Evolutionary conservation across 1,140 invertebrate species (phyloP), one percentile per base, ranked within the genome.

Genomic region (Archivesica marissinica): DNA sequence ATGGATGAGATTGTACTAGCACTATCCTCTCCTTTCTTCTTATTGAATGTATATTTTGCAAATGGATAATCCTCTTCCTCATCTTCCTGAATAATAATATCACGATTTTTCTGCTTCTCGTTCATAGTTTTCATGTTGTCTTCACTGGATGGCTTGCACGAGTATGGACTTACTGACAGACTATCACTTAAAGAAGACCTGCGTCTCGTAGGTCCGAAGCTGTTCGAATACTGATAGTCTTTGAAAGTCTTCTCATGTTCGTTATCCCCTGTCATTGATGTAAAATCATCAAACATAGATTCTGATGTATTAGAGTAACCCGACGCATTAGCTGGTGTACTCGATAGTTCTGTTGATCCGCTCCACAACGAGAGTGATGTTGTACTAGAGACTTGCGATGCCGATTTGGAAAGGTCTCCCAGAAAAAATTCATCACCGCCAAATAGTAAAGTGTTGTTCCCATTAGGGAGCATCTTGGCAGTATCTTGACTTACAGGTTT

Each of bases 1-100:
- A 81, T 59, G 0, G 80, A 75, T 20, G 81, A 75, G 4, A n/a
- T 41, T 15, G 17, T 64, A 41, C 47, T 66, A 15, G 23, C 30
- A 30, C 28, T 38, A 11, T 68, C 56, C 6, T 54, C 59, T n/a
- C 13, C 30, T 23, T 76, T 54, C 50, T 88, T 88, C 70, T 89
- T 88, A 59, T 89, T 89, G 66, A 89, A 89, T 38, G 85, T 88
- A 68, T 88, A 84, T 61, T 87, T 89, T 33, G 87, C 72, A 86
- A 89, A 90, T 50, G 89, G 88, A 74, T 86, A 87, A 30, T 87
- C 85, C 23, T 82, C 74, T 30, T 89, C 88, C 20, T 89, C 88
- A 25, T 89, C 88, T 17, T 88, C 88, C 68, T 88, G 68, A 47
- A 88, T 75, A 0, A 90, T 81, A 2, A 85, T 50, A 38, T 85